Conservation (phyloP, 2,797 vertebrate genomes). For the Phylloscopus collybita region DNA sequence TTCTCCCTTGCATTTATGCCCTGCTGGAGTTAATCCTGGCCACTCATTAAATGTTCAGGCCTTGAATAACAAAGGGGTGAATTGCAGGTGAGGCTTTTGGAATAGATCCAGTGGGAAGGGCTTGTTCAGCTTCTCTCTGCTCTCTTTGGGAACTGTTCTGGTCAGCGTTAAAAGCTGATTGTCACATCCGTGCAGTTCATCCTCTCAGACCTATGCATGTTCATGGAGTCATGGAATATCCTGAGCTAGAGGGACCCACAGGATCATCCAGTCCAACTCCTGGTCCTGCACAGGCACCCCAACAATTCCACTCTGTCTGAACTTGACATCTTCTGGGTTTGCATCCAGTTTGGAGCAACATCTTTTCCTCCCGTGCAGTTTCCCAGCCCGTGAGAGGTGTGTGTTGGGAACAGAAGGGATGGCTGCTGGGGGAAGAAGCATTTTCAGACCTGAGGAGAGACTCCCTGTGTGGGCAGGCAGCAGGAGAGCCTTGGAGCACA, state of each 20-base stretch:
- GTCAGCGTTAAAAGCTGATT: neutral
- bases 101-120: fast-evolving
- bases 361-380: fast-evolving
- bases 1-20: fast-evolving
- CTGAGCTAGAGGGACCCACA: neutral
- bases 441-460: neutral
- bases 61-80: fast-evolving
- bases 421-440: neutral
- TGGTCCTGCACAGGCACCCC: neutral
- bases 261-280: neutral
- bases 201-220: fast-evolving
- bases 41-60: neutral
- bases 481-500: neutral
- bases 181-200: fast-evolving
- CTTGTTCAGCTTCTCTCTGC: neutral
- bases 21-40: neutral
- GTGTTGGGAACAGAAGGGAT: neutral
- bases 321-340: neutral
- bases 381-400: neutral
- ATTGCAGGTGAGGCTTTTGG: neutral
- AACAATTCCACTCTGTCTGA: neutral
- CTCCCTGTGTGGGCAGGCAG: neutral
- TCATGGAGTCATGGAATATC: neutral
- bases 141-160: neutral
- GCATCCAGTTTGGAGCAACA: neutral